A percentile compares a stretch with the other conserved stretches of the same genome.
These are phyloP conservation scores for Leptinotarsa juncta DNA, from an alignment of 2,888 invertebrate genomes.

Conservation along the genomic window DNA sequence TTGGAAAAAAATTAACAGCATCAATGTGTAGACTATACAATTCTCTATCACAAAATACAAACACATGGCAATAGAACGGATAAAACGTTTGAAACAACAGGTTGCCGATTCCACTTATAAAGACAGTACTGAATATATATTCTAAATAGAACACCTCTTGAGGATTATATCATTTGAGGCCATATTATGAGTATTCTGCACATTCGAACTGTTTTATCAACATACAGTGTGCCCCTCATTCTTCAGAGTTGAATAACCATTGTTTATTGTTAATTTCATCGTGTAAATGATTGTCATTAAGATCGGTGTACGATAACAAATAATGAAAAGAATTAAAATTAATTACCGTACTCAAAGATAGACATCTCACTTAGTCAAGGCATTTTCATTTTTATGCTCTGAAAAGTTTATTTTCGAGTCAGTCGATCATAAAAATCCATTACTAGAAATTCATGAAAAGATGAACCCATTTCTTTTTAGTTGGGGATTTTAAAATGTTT, in stretches of 20 bases:
- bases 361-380: not conserved
- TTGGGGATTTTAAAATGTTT: no score
- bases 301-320: slow-evolving; percentile 3
- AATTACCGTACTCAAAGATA: slow-evolving; percentile 9
- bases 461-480: not conserved
- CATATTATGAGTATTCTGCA: no score
- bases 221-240: not conserved
- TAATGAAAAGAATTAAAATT: slow-evolving; percentile 20
- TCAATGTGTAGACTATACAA: no score
- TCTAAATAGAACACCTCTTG: not conserved
- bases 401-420: slow-evolving; percentile 1
- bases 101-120: no score
- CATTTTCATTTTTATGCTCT: slow-evolving; percentile 13
- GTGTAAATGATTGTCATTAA: slow-evolving; percentile 34
- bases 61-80: no score
- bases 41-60: no score
- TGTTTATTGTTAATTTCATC: slow-evolving; percentile 36
- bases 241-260: slow-evolving; percentile 35
- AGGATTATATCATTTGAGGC: not conserved
- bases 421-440: not conserved
- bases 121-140: no score
- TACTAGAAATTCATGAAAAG: not conserved
- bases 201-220: not conserved
- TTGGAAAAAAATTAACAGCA: no score
- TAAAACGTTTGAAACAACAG: no score